These are phyloP conservation scores for Oxyura jamaicensis DNA, from an alignment of 2,113 vertebrate species.

Conservation along the genomic window DNA sequence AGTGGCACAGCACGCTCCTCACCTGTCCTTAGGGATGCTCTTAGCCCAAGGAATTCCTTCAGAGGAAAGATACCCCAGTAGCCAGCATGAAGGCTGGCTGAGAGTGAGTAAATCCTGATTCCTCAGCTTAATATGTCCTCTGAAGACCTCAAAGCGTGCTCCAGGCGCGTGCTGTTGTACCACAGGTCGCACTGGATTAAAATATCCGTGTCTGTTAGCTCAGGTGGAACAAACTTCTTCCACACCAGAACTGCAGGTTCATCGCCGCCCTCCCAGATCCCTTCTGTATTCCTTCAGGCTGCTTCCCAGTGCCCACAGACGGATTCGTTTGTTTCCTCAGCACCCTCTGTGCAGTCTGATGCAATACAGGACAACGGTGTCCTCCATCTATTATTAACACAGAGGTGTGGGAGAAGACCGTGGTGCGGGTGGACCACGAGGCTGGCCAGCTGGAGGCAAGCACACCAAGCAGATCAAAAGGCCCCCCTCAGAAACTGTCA, in stretches of 20 bases:
- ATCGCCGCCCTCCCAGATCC: background rate
- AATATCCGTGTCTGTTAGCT: background rate
- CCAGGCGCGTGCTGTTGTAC: background rate
- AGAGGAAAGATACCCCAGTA: background rate
- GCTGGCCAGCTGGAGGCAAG: background rate
- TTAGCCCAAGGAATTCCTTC: background rate
- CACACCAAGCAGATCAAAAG: background rate
- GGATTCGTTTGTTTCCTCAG: background rate
- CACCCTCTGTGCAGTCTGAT: background rate
- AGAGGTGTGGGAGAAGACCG: background rate
- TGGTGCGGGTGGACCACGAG: background rate
- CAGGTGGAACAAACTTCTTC: background rate
- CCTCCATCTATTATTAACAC: background rate
- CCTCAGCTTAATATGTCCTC: background rate
- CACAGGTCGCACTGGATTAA: background rate
- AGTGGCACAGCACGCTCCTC: background rate
- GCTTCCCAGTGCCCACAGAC: background rate
- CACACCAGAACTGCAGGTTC: background rate
- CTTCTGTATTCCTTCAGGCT: background rate
- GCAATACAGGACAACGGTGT: background rate
- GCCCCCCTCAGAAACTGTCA: background rate
- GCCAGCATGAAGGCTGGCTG: background rate
- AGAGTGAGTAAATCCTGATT: background rate
- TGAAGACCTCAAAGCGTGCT: background rate
- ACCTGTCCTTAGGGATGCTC: background rate